Conservation (phyloP, 2,888 invertebrate species). For the Phaonia tiefii region DNA sequence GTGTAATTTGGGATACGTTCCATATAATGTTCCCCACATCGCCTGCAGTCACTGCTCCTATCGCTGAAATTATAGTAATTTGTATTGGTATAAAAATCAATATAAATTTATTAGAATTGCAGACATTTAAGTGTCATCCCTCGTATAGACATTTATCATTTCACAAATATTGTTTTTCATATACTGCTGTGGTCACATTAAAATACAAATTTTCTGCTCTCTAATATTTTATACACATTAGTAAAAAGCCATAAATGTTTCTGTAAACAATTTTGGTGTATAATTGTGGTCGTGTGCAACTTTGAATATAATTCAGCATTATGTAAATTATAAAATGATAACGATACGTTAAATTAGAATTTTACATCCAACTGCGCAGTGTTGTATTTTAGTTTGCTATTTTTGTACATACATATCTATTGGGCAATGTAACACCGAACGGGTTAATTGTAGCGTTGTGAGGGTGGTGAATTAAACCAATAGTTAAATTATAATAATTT, state of each 20-base stretch:
- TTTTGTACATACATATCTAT: neutral
- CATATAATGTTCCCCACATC: too few species aligned
- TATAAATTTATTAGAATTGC: too few species aligned
- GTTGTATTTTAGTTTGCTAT: neutral
- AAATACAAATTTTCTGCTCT: constrained; percentile 8
- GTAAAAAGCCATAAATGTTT: constrained; percentile 29
- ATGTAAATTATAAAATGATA: constrained; percentile 31
- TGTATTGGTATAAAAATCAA: too few species aligned
- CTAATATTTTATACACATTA: constrained; percentile 17
- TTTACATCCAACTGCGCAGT: neutral
- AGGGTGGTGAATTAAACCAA: neutral
- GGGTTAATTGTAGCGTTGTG: too few species aligned
- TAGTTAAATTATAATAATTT: neutral
- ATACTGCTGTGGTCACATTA: constrained; percentile 18
- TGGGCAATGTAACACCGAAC: too few species aligned
- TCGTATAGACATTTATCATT: constrained; percentile 26
- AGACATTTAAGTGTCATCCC: too few species aligned
- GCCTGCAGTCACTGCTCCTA: too few species aligned
- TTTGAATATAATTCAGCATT: constrained; percentile 27
- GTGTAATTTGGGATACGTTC: too few species aligned
- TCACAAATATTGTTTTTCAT: constrained; percentile 26
- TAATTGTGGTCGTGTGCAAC: constrained; percentile 27
- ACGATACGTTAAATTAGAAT: constrained; percentile 8
- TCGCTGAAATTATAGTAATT: too few species aligned
- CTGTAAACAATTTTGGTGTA: constrained; percentile 18